Evolutionary conservation across 2,888 invertebrate genomes (phyloP).

Genomic region (Perdita meconis): DNA sequence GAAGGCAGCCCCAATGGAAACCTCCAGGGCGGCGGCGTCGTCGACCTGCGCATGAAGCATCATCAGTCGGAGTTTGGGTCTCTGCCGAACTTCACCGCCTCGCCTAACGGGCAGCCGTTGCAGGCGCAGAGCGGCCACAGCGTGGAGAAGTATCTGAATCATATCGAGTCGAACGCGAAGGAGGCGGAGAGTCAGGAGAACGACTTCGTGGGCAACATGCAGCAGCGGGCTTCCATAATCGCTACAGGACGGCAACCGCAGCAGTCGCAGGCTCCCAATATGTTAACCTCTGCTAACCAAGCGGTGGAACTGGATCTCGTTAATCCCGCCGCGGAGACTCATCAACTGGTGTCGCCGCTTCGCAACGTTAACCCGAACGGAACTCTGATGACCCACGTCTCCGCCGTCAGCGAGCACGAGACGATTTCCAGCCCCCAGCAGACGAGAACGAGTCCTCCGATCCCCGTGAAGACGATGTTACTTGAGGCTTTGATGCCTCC

Average conservation of each 20-base stretch:
- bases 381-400: constrained; percentile 83
- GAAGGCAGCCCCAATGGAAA: constrained; percentile 68
- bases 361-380: constrained; percentile 79
- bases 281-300: constrained; percentile 50
- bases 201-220: constrained; percentile 71
- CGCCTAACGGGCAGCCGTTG: constrained; percentile 82
- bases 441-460: constrained; percentile 86
- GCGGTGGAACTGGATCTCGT: constrained; percentile 84
- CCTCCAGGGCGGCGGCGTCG: constrained; percentile 84
- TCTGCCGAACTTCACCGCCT: constrained; percentile 83
- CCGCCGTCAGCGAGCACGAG: constrained; percentile 84
- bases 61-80: constrained; percentile 86
- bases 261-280: constrained; percentile 54
- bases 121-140: constrained; percentile 87
- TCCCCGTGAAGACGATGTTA: constrained; percentile 90
- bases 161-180: constrained; percentile 83
- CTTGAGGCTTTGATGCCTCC: constrained; percentile 86
- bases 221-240: constrained; percentile 80
- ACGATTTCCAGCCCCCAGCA: constrained; percentile 78
- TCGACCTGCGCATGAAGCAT: constrained; percentile 89
- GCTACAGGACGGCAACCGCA: constrained; percentile 72
- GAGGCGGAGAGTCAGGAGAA: constrained; percentile 71
- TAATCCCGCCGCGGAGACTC: constrained; percentile 86
- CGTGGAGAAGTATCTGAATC: constrained; percentile 86
- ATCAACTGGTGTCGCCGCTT: constrained; percentile 83